Evolutionary conservation across 2,888 invertebrate species (phyloP).

Genomic region (Brenthis daphne): DNA sequence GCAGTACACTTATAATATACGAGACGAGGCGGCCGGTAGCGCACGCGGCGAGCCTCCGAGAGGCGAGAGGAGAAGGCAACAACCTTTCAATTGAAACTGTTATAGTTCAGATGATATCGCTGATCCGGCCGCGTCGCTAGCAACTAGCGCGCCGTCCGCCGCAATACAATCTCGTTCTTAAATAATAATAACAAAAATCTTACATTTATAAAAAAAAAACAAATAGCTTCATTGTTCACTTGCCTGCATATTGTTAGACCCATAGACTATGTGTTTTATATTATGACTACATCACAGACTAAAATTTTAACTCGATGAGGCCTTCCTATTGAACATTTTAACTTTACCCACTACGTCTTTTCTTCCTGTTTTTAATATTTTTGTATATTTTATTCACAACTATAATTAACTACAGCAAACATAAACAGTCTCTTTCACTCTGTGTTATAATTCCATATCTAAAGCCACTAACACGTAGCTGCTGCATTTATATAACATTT

Average conservation of each 20-base stretch:
- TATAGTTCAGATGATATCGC: conserved; percentile 26
- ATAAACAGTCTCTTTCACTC: neutral
- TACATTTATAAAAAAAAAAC: no score
- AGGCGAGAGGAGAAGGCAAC: conserved; percentile 24
- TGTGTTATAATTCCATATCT: neutral
- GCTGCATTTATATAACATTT: conserved; percentile 4
- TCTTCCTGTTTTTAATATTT: neutral
- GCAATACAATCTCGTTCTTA: conserved; percentile 1
- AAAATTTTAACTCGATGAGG: no score
- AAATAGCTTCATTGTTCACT: no score
- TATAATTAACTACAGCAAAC: neutral
- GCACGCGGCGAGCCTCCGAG: conserved; percentile 7
- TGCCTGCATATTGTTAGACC: no score
- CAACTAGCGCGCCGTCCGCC: conserved; percentile 5
- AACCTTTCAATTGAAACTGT: conserved; percentile 32
- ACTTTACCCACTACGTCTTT: no score
- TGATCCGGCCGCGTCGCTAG: conserved; percentile 15
- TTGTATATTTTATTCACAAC: neutral
- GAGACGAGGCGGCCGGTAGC: conserved; percentile 7
- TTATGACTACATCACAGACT: no score
- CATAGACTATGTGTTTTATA: no score
- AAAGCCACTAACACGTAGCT: neutral
- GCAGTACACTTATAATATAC: no score
- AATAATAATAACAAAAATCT: neutral
- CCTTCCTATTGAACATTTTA: no score